A percentile compares a stretch with the other conserved stretches of the same genome.
Conservation (phyloP, 64 coral and sea anemone species). For the Catalaphyllia jardinei region DNA sequence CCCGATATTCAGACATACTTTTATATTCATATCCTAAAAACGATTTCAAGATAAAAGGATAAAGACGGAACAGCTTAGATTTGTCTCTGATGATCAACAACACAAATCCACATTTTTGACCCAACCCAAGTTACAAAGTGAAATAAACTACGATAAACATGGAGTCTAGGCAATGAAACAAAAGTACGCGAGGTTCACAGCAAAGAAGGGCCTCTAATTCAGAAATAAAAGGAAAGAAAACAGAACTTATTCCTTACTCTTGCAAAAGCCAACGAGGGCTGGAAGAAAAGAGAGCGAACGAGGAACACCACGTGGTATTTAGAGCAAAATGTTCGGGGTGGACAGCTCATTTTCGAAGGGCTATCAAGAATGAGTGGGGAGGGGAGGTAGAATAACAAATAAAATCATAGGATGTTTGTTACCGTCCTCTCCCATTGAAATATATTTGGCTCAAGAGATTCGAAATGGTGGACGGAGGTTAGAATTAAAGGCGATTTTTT, state of each 20-base stretch:
- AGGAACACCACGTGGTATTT: slow-evolving; percentile 75
- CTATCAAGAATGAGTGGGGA: neutral
- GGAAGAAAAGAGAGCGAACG: slow-evolving; percentile 77
- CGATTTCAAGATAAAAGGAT: too few species aligned
- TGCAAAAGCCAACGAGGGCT: slow-evolving; percentile 93
- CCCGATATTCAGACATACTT: too few species aligned
- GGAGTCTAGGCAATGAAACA: neutral
- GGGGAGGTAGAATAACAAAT: neutral
- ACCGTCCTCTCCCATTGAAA: neutral
- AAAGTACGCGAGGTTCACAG: neutral
- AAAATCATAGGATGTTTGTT: too few species aligned
- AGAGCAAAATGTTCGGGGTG: slow-evolving; percentile 56
- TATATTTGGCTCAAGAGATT: neutral
- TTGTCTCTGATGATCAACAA: neutral
- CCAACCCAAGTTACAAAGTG: neutral
- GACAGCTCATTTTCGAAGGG: slow-evolving; percentile 39
- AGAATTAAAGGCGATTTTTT: neutral
- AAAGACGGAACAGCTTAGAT: too few species aligned
- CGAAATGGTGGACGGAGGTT: slow-evolving; percentile 24
- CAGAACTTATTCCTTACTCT: slow-evolving; percentile 49
- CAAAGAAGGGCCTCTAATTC: neutral
- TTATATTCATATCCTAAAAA: too few species aligned
- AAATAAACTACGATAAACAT: neutral
- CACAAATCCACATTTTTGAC: neutral
- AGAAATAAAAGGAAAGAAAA: neutral